Base-by-base conservation (phyloP, 1,140 invertebrate genomes). In the Drosophila carrolli region DNA sequence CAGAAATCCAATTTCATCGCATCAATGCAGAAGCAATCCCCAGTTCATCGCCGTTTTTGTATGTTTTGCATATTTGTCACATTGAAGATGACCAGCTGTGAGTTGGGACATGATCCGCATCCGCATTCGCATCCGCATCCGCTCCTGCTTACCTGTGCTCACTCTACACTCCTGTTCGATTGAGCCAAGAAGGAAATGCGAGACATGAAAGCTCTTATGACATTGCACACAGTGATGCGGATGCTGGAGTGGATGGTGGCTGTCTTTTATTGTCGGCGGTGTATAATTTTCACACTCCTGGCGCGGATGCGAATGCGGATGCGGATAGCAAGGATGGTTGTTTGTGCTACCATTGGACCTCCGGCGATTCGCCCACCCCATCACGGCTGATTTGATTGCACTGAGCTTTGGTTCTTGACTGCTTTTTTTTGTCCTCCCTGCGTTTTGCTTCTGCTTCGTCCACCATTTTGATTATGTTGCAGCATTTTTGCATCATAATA, bases 231-330 rank as follows among this genome's bases (percentile, higher is more conserved):
- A 23, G 23, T 19, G 51, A 44, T 53, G 57, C 29, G 73, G 71
- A 44, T 59, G 55, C 44, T 48, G 19, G 16, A 70, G 63, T 70
- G 63, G 48, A 68, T 32, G 58, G 37, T 60, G 55, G 11, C 43
- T 46, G 59, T 61, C 57, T 53, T 38, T 57, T 59, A 79, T 79
- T 83, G 71, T 83, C 71, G 75, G 50, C 70, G 51, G 32, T 72
- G 68, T 71, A 75, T 82, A 78, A 83, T 79, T 83, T 83, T 82
- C 75, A 83, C 80, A 84, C 80, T 70, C 32, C 56, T 46, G 51
- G 32, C 44, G 23, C 51, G 43, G 44, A 48, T 35, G 46, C 48
- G 16, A n/a, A 29, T 38, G 63, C 38, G 40, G 38, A 16, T 53
- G 40, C 53, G 27, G 10, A 41, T 43, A 11, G 11, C 37, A 40